These are phyloP conservation scores for Augochlorella aurata DNA, from an alignment of 2,888 invertebrate species.

Conservation along the genomic window DNA sequence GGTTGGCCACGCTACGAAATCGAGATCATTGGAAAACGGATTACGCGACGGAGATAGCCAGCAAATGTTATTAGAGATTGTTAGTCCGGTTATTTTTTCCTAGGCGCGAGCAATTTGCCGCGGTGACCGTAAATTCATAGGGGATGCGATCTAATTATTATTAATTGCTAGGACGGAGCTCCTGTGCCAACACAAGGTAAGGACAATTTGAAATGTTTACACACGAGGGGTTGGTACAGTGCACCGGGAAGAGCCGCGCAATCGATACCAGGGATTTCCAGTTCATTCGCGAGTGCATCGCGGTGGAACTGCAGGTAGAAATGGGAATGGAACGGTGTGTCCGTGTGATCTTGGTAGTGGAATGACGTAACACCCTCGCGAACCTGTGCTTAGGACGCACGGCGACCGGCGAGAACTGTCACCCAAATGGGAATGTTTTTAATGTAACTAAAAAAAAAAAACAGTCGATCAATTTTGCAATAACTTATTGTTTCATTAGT, in stretches of 20 bases:
- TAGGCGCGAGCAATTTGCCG: neutral
- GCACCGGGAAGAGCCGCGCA: neutral
- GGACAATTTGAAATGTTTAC: conserved; percentile 10
- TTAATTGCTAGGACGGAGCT: neutral
- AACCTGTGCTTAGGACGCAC: neutral
- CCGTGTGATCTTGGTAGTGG: conserved; percentile 3
- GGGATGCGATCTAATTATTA: neutral
- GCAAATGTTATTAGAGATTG: neutral
- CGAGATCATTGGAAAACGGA: too few relatives aligned
- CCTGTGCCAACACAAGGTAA: too few relatives aligned
- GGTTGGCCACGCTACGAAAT: neutral
- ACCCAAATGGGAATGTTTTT: neutral
- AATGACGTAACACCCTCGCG: conserved; percentile 5
- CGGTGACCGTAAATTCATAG: neutral
- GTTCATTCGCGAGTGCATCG: conserved; percentile 10
- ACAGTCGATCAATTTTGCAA: neutral
- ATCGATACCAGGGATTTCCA: conserved; percentile 19
- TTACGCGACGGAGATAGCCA: neutral
- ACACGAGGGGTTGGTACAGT: neutral
- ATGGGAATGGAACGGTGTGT: neutral
- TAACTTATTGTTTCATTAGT: neutral
- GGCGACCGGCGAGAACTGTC: neutral
- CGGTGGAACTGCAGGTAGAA: neutral
- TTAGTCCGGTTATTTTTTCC: neutral
- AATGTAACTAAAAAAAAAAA: neutral